These are phyloP conservation scores for Megastigmus dorsalis DNA, from an alignment of 2,888 invertebrate species.

Conservation along the genomic window DNA sequence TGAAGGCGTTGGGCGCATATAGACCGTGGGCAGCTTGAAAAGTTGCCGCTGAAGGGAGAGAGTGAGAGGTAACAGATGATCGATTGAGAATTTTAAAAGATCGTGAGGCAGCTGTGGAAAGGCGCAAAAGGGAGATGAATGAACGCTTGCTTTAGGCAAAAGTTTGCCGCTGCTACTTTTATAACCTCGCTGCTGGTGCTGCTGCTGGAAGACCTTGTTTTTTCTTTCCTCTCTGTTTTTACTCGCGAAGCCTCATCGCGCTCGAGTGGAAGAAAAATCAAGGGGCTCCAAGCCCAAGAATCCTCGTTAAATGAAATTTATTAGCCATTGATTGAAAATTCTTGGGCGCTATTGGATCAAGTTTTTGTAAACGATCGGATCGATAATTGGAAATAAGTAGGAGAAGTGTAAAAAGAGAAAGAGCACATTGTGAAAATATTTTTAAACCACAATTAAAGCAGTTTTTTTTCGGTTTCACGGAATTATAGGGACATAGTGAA, in stretches of 20 bases:
- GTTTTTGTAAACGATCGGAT: background rate
- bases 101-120: background rate
- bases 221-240: too few species aligned
- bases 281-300: background rate
- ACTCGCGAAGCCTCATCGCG: background rate
- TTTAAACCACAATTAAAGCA: too few species aligned
- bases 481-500: too few species aligned
- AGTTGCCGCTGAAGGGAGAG: constrained; percentile 13
- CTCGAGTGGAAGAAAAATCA: background rate
- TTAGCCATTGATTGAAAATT: constrained; percentile 35
- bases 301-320: constrained; percentile 34
- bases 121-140: constrained; percentile 45
- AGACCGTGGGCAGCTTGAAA: background rate
- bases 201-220: too few species aligned
- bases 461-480: too few species aligned
- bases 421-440: too few species aligned
- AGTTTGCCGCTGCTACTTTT: background rate
- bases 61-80: constrained; percentile 39
- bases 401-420: too few species aligned
- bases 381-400: too few species aligned
- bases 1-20: background rate
- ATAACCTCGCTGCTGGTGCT: background rate
- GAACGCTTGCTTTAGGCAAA: background rate
- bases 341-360: background rate
- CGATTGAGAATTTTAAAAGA: constrained; percentile 43